A percentile compares a stretch with the other conserved stretches of the same genome.
Evolutionary conservation across 2,113 vertebrate genomes (phyloP).

Genomic region (Muscicapa adusta): DNA sequence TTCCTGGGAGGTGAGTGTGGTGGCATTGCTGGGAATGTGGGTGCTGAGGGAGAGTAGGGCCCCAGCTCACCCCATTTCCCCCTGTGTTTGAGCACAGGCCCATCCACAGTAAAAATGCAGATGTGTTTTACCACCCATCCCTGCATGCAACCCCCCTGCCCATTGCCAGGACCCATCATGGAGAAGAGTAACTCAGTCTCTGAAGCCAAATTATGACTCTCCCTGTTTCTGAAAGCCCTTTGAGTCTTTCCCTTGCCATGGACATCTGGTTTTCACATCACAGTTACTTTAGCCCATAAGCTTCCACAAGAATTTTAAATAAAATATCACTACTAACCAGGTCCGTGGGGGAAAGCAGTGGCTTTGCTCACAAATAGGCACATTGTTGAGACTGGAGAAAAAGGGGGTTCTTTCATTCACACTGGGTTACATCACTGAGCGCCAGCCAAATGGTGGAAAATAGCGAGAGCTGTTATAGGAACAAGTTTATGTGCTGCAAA

Average conservation of each 20-base stretch:
- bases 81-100: not conserved
- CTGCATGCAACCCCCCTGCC: not conserved
- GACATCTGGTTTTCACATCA: slow-evolving; percentile 58
- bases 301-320: slow-evolving; percentile 56
- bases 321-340: slow-evolving; percentile 34
- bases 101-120: rapidly evolving
- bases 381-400: slow-evolving; percentile 37
- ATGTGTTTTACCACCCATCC: not conserved
- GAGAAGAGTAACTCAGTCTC: not conserved
- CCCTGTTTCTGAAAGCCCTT: not conserved
- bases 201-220: not conserved
- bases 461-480: not conserved
- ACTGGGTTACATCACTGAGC: slow-evolving; percentile 21
- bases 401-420: slow-evolving; percentile 51
- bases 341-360: not conserved
- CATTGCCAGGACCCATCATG: rapidly evolving
- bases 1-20: not conserved
- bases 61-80: not conserved
- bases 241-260: slow-evolving; percentile 11
- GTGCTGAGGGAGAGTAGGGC: not conserved
- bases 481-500: slow-evolving; percentile 4
- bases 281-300: slow-evolving; percentile 44
- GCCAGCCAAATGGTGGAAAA: not conserved
- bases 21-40: not conserved
- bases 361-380: slow-evolving; percentile 42